Evolutionary conservation across 2,888 invertebrate genomes (phyloP).

Genomic region (Auanema sp.): DNA sequence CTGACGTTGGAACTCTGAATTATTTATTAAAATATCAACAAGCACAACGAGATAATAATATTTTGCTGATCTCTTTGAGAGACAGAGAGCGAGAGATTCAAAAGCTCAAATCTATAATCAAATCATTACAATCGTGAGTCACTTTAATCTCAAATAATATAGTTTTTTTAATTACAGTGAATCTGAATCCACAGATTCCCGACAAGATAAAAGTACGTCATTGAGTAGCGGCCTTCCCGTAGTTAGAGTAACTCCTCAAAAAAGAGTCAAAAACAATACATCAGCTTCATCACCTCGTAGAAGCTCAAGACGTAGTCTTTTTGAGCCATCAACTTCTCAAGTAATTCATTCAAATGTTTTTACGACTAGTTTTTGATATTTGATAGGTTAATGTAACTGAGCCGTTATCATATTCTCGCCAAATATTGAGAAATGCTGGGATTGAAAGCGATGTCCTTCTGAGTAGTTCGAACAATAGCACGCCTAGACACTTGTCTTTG

Average conservation of each 20-base stretch:
- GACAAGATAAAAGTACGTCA: constrained; percentile 13
- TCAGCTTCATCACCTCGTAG: background rate
- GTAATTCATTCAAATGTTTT: background rate
- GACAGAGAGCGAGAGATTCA: constrained; percentile 11
- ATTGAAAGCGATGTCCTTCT: constrained; percentile 1
- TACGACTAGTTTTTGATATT: background rate
- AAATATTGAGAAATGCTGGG: background rate
- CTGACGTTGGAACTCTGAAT: no score
- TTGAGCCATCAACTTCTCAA: background rate
- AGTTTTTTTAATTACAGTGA: constrained; percentile 7
- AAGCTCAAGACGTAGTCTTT: background rate
- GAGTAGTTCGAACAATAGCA: background rate
- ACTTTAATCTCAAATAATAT: background rate
- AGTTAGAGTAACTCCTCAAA: constrained; percentile 19
- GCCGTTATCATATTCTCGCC: background rate
- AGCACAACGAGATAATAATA: constrained; percentile 23
- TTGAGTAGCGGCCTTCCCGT: constrained; percentile 10
- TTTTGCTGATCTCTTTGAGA: constrained; percentile 12
- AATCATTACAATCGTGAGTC: constrained; percentile 16
- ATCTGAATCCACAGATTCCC: constrained; percentile 17
- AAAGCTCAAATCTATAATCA: constrained; percentile 12
- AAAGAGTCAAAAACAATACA: background rate
- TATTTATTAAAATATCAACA: constrained; percentile 12
- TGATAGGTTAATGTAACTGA: background rate
- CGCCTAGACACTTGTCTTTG: background rate